These are phyloP conservation scores for Scaptomyza graminum DNA, from an alignment of 1,140 invertebrate species.

Conservation along the genomic window DNA sequence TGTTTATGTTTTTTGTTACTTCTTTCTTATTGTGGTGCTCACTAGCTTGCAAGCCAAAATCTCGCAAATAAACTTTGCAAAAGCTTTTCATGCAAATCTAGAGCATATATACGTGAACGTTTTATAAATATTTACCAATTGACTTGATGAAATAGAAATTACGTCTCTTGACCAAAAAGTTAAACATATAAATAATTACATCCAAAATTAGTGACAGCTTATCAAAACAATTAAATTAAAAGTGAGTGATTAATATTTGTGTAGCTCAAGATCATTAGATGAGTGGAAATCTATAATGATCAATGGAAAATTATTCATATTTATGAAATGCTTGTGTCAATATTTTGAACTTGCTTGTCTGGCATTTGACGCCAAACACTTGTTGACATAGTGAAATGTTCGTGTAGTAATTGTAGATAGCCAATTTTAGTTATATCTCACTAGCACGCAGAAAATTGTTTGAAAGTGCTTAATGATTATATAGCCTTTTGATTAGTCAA, in stretches of 20 bases:
- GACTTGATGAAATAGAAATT: constrained; percentile 11
- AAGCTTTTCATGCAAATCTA: constrained; percentile 14
- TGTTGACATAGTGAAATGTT: constrained; percentile 51
- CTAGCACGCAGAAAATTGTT: constrained; percentile 23
- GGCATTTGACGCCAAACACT: constrained; percentile 29
- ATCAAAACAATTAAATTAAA: constrained; percentile 16
- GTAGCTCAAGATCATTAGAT: not conserved
- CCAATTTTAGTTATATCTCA: constrained; percentile 35
- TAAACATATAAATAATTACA: constrained; percentile 15
- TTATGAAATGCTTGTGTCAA: constrained; percentile 5
- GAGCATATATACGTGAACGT: not conserved
- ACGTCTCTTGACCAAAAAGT: constrained; percentile 5
- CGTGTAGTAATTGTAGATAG: constrained; percentile 19
- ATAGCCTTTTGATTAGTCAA: constrained; percentile 6
- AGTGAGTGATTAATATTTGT: constrained; percentile 27
- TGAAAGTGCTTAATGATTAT: not conserved
- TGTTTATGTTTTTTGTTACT: constrained; percentile 30
- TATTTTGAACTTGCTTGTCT: constrained; percentile 9
- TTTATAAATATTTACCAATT: constrained; percentile 27
- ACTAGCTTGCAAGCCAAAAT: not conserved
- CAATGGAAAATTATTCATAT: constrained; percentile 15
- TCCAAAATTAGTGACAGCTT: constrained; percentile 20
- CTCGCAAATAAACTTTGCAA: constrained; percentile 8
- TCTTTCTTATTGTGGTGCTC: not conserved
- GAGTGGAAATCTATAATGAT: not conserved